Base-by-base conservation (phyloP, 2,113 vertebrate genomes). In the Microcebus murinus region DNA sequence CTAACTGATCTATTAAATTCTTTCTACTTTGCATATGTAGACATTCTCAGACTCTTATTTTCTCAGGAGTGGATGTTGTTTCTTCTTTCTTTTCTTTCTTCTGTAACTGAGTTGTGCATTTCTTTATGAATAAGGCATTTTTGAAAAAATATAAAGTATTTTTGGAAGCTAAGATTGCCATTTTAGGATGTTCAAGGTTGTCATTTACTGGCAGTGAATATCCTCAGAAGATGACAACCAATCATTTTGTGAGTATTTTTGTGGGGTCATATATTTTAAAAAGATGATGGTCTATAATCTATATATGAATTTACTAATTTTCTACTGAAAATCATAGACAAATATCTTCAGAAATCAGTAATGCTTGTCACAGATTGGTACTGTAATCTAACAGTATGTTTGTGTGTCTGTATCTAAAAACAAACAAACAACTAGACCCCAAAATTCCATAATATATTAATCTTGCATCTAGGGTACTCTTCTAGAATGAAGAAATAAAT, bases 1-100 rank as follows among this genome's bases (percentile, higher is more conserved):
- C 13, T 63, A 81, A 59, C 61, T 79, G 71, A 94, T 94, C 68
- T 39, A 84, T 93, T 90, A 83, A 96, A 90, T 65, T 67, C 27
- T 82, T 92, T 29, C 45, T 73, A 21, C 15, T 90, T 91, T 87
- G 57, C 50, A 48, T 83, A 89, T 73, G 20, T 48, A 89, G 55
- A 52, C 18, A 52, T 63, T 61, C 34, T 91, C 45, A 79, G 21
- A n/a, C 82, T 88, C 15, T 86, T 83, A 25, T 12, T 27, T n/a
- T 88, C 36, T 87, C 59, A 76, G 3, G 18, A 52, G n/a, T 59
- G 27, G 9, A 39, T 85, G 96, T 77, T 18, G 23, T 80, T 39
- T 70, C 8, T 1, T 61, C 67, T 77, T 27, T 13, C 11, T 48
- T 77, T 52, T 55, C 61, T 42, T 45, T 42, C 5, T 25, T 63